phyloP scores from a whole-genome alignment of 2,888 invertebrate genomes.

The Sphaerophoria rueppellii region DNA sequence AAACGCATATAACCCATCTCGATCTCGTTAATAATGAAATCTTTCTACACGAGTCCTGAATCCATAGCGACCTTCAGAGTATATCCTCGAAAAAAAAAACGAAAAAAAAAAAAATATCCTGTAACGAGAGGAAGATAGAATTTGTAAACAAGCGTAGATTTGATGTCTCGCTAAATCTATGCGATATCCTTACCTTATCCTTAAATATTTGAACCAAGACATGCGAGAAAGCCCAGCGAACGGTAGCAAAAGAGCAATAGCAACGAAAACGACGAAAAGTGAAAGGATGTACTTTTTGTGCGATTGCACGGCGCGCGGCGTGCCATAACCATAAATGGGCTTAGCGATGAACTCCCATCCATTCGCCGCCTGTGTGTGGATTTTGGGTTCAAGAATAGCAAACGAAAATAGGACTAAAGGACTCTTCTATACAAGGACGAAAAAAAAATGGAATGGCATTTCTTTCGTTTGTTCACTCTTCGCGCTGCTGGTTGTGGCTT shows the following conservation, averaged over 20 bases:
- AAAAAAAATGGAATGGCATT: constrained; percentile 31
- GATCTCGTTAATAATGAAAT: constrained; percentile 71
- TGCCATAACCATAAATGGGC: constrained; percentile 82
- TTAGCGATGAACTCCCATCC: constrained; percentile 80
- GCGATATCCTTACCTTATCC: constrained; percentile 56
- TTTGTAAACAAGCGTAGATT: constrained; percentile 72
- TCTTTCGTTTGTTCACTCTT: constrained; percentile 20
- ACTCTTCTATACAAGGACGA: background rate
- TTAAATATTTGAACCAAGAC: constrained; percentile 73
- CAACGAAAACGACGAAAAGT: constrained; percentile 39
- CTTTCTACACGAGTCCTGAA: constrained; percentile 61
- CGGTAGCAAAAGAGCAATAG: constrained; percentile 58
- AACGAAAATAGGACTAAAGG: constrained; percentile 17
- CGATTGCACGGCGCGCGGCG: constrained; percentile 82
- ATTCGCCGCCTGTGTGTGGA: constrained; percentile 6
- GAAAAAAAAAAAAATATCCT: background rate
- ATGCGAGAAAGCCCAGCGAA: constrained; percentile 43
- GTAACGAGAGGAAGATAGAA: constrained; percentile 62
- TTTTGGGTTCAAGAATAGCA: constrained; percentile 8
- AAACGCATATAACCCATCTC: constrained; percentile 25
- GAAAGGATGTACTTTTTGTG: constrained; percentile 74
- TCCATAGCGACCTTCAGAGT: constrained; percentile 38
- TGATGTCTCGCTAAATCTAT: constrained; percentile 73
- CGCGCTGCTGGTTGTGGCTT: constrained; percentile 22
- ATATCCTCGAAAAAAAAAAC: background rate